Evolutionary conservation across 2,797 vertebrate species (phyloP).

Genomic region (Rhyacichthys aspro): DNA sequence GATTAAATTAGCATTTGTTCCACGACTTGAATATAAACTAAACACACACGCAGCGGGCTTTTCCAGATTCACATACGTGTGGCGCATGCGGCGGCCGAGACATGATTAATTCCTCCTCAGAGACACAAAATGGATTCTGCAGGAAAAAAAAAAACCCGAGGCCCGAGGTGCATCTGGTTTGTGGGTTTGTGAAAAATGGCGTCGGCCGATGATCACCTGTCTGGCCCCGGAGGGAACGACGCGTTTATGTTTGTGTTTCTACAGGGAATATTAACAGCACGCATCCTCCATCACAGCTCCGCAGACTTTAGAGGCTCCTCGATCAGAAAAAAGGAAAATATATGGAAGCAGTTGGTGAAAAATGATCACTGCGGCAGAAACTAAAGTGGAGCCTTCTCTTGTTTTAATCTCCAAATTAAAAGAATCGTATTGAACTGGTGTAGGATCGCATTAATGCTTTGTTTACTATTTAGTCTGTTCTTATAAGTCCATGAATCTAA

Average conservation of each 20-base stretch:
- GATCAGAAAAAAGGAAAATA: too few relatives aligned
- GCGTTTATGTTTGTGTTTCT: conserved; percentile 22
- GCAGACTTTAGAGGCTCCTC: neutral
- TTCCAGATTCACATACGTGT: conserved; percentile 12
- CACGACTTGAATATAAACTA: conserved; percentile 82
- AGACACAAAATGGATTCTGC: conserved; percentile 61
- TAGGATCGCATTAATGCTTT: too few relatives aligned
- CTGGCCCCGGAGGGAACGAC: conserved; percentile 29
- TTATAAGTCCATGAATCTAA: too few relatives aligned
- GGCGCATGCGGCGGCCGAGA: conserved; percentile 58
- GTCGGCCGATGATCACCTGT: conserved; percentile 65
- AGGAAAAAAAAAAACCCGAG: conserved; percentile 2
- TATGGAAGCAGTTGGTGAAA: too few relatives aligned
- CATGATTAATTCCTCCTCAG: conserved; percentile 84
- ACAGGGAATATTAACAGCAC: conserved; percentile 25
- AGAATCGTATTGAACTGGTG: too few relatives aligned
- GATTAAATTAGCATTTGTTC: conserved; percentile 95
- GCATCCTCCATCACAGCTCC: conserved; percentile 13
- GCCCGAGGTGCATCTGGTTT: conserved; percentile 48
- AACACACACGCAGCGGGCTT: conserved; percentile 28
- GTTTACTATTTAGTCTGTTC: too few relatives aligned
- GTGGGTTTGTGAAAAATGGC: conserved; percentile 51
- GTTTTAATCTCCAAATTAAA: too few relatives aligned
- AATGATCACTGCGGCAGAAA: too few relatives aligned
- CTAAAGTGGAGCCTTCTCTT: too few relatives aligned